Evolutionary conservation across 2,888 invertebrate species (phyloP).

Genomic region (Orgyia antiqua): DNA sequence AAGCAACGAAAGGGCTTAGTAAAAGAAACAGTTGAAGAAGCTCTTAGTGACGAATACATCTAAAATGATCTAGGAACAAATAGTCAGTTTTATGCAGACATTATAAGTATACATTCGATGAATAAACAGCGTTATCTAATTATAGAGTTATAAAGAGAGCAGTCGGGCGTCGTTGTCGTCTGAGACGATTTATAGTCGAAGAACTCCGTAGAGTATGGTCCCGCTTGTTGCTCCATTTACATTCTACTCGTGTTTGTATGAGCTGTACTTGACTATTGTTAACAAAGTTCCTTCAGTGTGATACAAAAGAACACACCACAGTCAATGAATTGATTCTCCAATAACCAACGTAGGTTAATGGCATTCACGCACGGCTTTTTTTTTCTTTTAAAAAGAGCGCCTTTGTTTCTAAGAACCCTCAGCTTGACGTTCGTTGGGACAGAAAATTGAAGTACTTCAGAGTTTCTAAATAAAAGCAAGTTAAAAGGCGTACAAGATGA

Average conservation of each 20-base stretch:
- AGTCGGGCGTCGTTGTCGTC: conserved; percentile 28
- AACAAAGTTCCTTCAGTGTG: conserved; percentile 10
- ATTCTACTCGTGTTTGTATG: conserved; percentile 29
- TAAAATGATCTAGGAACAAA: conserved; percentile 5
- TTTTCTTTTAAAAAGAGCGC: conserved; percentile 4
- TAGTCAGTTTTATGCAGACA: conserved; percentile 10
- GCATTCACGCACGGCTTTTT: conserved; percentile 20
- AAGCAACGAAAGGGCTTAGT: too few relatives aligned
- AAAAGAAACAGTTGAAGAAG: too few relatives aligned
- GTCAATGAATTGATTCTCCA: conserved; percentile 18
- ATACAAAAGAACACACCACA: conserved; percentile 16
- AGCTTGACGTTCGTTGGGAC: conserved; percentile 11
- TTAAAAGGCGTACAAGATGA: conserved; percentile 19
- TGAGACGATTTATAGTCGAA: conserved; percentile 35
- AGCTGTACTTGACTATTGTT: conserved; percentile 22
- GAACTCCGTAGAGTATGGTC: conserved; percentile 21
- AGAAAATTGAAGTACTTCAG: conserved; percentile 16
- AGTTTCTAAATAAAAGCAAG: conserved; percentile 15
- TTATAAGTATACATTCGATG: too few relatives aligned
- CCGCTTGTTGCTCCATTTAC: conserved; percentile 33
- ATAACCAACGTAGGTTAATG: conserved; percentile 17
- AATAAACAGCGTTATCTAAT: conserved; percentile 24
- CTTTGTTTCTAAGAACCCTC: conserved; percentile 9
- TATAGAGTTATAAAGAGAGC: conserved; percentile 34
- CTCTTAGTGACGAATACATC: not conserved